Conservation (phyloP, 2,797 vertebrate species). For the Phylloscopus collybita region DNA sequence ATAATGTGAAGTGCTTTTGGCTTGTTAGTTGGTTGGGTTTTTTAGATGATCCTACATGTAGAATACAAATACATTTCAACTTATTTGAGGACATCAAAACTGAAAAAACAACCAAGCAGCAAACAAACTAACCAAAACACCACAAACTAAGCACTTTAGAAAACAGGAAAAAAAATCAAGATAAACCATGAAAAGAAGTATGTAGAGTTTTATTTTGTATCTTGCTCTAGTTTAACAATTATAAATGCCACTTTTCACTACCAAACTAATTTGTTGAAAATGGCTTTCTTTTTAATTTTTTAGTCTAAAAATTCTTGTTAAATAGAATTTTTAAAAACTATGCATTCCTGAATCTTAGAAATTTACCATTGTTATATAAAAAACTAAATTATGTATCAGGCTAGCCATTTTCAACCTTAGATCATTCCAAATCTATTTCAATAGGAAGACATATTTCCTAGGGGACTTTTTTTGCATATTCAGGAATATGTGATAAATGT, state of each 20-base stretch:
- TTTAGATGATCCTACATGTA: neutral
- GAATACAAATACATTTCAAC: neutral
- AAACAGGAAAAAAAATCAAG: neutral
- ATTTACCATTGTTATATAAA: neutral
- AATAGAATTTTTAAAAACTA: neutral
- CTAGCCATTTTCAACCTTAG: neutral
- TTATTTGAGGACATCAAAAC: neutral
- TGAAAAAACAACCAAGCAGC: too few relatives aligned
- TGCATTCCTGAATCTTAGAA: neutral
- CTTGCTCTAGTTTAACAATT: neutral
- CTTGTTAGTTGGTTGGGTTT: neutral
- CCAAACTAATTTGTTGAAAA: neutral
- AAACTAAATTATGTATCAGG: neutral
- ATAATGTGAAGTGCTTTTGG: rapidly evolving
- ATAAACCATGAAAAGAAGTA: neutral
- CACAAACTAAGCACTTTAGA: neutral
- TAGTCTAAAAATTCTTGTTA: neutral
- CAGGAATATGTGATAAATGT: neutral
- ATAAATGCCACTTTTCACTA: neutral
- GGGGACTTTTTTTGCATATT: rapidly evolving
- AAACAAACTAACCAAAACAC: neutral
- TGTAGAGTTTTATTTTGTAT: neutral
- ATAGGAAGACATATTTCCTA: neutral
- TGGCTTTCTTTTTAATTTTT: neutral
- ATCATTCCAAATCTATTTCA: neutral